phyloP scores from a whole-genome alignment of 2,888 invertebrate genomes.

The Chymomyza fuscimana region DNA sequence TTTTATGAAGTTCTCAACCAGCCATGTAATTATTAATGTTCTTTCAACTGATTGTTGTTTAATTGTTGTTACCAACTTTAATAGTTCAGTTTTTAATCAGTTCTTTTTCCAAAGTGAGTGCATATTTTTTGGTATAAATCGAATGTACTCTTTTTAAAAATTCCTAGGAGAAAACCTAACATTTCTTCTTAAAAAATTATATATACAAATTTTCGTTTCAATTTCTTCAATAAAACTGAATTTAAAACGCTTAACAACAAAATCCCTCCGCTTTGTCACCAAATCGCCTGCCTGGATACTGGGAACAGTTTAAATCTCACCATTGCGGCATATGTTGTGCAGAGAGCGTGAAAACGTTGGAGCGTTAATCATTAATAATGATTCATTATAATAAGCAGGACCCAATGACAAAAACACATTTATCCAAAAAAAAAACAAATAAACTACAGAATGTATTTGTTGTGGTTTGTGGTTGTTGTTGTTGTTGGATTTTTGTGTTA shows the following conservation, averaged over 20 bases:
- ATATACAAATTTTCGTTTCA: neutral
- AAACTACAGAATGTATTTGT: conserved; percentile 70
- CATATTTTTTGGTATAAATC: conserved; percentile 27
- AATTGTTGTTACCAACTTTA: conserved; percentile 75
- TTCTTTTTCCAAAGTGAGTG: conserved; percentile 74
- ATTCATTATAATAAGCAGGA: conserved; percentile 8
- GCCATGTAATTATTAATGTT: neutral
- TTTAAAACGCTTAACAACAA: conserved; percentile 37
- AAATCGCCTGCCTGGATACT: conserved; percentile 30
- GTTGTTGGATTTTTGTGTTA: conserved; percentile 44
- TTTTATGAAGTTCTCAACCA: no score
- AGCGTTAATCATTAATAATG: neutral
- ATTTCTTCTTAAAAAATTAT: neutral
- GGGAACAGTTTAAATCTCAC: conserved; percentile 22
- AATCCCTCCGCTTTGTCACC: conserved; percentile 14
- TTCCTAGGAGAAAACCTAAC: neutral
- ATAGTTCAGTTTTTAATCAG: conserved; percentile 75
- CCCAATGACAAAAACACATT: conserved; percentile 59
- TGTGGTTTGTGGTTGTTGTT: conserved; percentile 55
- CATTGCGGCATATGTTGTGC: conserved; percentile 13
- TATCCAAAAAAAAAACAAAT: conserved; percentile 43
- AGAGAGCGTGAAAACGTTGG: conserved; percentile 32
- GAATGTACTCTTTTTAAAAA: conserved; percentile 24
- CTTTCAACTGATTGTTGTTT: conserved; percentile 35
- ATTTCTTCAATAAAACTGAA: conserved; percentile 66